phyloP scores from a whole-genome alignment of 2,797 vertebrate species.

The Rhabdomys pumilio region DNA sequence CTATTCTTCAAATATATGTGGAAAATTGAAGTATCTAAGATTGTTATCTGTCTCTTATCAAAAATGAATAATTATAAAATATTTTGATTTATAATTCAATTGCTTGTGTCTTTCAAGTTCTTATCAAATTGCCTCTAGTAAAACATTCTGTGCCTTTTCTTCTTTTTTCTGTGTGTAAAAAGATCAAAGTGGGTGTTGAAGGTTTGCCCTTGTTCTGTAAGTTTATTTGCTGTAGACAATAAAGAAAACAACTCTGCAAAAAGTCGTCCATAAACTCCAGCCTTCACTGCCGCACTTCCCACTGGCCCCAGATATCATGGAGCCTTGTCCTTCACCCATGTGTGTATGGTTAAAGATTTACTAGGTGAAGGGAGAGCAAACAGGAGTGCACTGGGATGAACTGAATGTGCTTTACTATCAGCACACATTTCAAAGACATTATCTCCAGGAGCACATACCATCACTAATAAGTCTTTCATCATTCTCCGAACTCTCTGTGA shows the following conservation, averaged over 20 bases:
- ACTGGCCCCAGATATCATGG: not conserved
- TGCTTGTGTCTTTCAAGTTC: not conserved
- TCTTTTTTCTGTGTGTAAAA: not conserved
- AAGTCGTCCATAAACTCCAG: not conserved
- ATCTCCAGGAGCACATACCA: not conserved
- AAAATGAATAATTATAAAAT: not conserved
- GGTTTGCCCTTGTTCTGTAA: conserved; percentile 25
- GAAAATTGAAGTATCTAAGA: not conserved
- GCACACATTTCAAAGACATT: not conserved
- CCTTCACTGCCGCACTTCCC: not conserved
- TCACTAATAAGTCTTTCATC: not conserved
- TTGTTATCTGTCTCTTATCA: not conserved
- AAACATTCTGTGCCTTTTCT: not conserved
- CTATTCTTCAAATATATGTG: not conserved
- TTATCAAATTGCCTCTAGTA: conserved; percentile 22
- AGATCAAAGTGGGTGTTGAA: not conserved
- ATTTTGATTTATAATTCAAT: not conserved
- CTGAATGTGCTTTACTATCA: not conserved
- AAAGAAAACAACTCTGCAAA: not conserved
- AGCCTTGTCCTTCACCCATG: not conserved
- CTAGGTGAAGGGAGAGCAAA: not conserved
- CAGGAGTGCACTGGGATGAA: not conserved
- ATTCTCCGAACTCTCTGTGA: not conserved
- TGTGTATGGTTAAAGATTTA: conserved; percentile 34
- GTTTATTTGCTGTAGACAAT: not conserved